Conservation (phyloP, 1,140 invertebrate species). For the Philopotamus ludificatus region DNA sequence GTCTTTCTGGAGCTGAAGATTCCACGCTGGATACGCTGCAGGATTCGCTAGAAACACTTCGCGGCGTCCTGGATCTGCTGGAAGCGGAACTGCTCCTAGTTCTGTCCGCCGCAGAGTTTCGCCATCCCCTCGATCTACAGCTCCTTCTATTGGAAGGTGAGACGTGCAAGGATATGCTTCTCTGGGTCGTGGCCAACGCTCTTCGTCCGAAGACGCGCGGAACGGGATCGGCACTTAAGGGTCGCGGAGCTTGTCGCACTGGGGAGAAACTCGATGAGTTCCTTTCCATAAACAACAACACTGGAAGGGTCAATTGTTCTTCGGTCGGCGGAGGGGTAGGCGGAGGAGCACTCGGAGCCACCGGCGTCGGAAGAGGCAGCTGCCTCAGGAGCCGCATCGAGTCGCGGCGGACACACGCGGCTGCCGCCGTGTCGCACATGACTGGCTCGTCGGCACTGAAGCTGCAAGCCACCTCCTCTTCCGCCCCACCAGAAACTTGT, state of each 20-base stretch:
- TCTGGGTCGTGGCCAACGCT: neutral
- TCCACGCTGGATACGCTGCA: slow-evolving; percentile 29
- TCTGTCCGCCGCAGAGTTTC: slow-evolving; percentile 9
- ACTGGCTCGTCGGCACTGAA: slow-evolving; percentile 8
- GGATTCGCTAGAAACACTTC: slow-evolving; percentile 31
- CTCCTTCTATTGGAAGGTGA: slow-evolving; percentile 16
- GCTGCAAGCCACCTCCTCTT: neutral
- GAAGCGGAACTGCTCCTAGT: slow-evolving; percentile 28
- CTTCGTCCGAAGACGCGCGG: slow-evolving; percentile 12
- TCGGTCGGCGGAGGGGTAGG: slow-evolving; percentile 20
- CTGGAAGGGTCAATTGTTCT: slow-evolving; percentile 29
- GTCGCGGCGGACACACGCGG: slow-evolving; percentile 10
- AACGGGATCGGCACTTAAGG: slow-evolving; percentile 11
- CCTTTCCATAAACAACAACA: slow-evolving; percentile 36
- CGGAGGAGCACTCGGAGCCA: slow-evolving; percentile 25
- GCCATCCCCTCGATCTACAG: slow-evolving; percentile 13
- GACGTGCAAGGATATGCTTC: slow-evolving; percentile 26
- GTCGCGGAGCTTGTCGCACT: neutral
- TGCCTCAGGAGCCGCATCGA: slow-evolving; percentile 36
- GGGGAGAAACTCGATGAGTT: slow-evolving; percentile 23
- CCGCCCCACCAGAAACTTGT: neutral
- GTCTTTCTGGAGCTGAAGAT: slow-evolving; percentile 6
- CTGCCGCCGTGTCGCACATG: slow-evolving; percentile 19
- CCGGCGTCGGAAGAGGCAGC: slow-evolving; percentile 9
- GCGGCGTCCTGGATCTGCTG: slow-evolving; percentile 15